Conservation (phyloP, 2,113 vertebrate genomes). For the Nansenia antarctica region DNA sequence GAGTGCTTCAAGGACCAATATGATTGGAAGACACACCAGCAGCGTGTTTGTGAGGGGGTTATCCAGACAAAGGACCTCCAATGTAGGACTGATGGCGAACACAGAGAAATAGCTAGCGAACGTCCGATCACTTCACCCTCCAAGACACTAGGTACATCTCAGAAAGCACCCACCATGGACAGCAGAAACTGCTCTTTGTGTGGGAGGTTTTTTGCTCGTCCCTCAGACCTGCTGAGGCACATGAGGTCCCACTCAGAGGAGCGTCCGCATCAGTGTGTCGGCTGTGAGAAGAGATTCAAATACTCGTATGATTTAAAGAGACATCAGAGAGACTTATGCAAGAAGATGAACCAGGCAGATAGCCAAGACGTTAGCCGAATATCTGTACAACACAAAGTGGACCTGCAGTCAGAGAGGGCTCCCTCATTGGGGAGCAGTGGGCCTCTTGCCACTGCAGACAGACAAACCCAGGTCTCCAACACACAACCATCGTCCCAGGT, state of each 20-base stretch:
- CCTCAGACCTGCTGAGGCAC: slow-evolving; percentile 67
- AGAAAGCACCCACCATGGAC: too few relatives aligned
- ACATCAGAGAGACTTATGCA: slow-evolving; percentile 69
- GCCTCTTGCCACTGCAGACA: neutral
- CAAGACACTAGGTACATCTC: neutral
- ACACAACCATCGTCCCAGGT: too few relatives aligned
- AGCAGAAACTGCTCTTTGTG: slow-evolving; percentile 65
- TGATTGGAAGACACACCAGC: neutral
- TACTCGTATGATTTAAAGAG: slow-evolving; percentile 64
- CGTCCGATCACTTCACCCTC: neutral
- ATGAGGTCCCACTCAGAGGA: slow-evolving; percentile 72
- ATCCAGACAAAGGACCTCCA: neutral
- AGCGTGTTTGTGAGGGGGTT: neutral
- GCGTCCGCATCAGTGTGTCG: slow-evolving; percentile 59
- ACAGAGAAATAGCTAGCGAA: neutral
- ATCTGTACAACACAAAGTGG: slow-evolving; percentile 8
- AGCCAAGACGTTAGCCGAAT: neutral
- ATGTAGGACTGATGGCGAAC: neutral
- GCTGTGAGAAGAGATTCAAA: slow-evolving; percentile 70
- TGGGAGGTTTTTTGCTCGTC: slow-evolving; percentile 65
- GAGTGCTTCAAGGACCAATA: neutral
- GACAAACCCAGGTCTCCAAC: neutral
- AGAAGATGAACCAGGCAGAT: slow-evolving; percentile 51
- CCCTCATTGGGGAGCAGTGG: slow-evolving; percentile 20
- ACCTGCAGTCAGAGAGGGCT: neutral